A percentile compares a stretch with the other conserved stretches of the same genome.
Evolutionary conservation across 2,113 vertebrate genomes (phyloP).

Genomic region (Bagarius yarrelli): DNA sequence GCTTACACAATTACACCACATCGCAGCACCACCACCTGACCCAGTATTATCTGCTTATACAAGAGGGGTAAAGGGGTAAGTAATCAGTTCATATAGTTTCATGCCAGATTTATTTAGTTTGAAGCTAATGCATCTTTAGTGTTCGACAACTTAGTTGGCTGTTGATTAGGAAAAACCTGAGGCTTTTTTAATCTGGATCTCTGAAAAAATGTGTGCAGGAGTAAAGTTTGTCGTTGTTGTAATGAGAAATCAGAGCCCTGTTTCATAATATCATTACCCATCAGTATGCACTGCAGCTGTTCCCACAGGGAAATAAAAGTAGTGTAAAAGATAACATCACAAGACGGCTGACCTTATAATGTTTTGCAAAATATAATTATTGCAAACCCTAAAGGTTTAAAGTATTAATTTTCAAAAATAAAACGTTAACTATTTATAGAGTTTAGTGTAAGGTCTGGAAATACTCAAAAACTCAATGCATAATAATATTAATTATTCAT

Average conservation of each 20-base stretch:
- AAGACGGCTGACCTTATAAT: background rate
- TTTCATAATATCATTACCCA: conserved; percentile 53
- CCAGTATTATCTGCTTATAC: conserved; percentile 39
- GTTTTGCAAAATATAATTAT: conserved; percentile 3
- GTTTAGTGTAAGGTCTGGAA: background rate
- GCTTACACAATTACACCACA: conserved; percentile 50
- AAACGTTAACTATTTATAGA: background rate
- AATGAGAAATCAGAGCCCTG: conserved; percentile 37
- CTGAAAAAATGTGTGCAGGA: conserved; percentile 29
- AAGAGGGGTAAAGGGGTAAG: conserved; percentile 11
- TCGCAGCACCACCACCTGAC: conserved; percentile 42
- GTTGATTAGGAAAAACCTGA: conserved; percentile 34
- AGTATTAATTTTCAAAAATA: background rate
- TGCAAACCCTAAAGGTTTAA: background rate
- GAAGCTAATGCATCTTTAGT: background rate
- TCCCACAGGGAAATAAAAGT: conserved; percentile 41
- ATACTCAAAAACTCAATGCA: too few species aligned
- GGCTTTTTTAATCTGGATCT: conserved; percentile 37
- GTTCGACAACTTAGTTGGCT: conserved; percentile 36
- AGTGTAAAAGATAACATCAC: conserved; percentile 21
- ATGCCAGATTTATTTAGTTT: conserved; percentile 41
- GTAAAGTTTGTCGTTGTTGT: conserved; percentile 39
- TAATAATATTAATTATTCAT: too few species aligned
- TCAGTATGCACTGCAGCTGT: conserved; percentile 44
- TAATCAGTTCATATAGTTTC: conserved; percentile 50